Evolutionary conservation across 2,113 vertebrate genomes (phyloP), one percentile per base, ranked within the genome.

Genomic region (Crotalus viridis): DNA sequence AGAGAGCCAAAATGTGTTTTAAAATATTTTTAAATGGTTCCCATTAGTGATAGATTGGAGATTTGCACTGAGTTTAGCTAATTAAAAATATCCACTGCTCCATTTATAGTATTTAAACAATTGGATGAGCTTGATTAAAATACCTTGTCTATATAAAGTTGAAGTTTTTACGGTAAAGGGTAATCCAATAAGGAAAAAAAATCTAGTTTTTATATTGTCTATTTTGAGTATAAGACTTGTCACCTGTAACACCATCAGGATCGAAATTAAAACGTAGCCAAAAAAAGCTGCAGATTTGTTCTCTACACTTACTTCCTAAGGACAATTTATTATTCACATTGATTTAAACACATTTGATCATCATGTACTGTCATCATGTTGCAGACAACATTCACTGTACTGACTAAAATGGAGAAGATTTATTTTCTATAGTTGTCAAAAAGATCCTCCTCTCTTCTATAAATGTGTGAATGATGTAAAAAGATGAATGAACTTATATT

Each of bases 291-390:
- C 57, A 90, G 19, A 19, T 93, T 19, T 61, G 21, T 28, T 92
- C 28, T 93, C 10, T 39, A 19, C 74, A 87, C 74, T 48, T 95
- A 52, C 88, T 43, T 94, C 61, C 0, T 4, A 92, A 12, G 91
- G 22, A 39, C 39, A 88, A 28, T 52, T 95, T 24, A 26, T 94
- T 4, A 12, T 0, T 5, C 0, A 91, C 3, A 48, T 94, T 94
- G 93, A 28, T 24, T 91, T 61, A 91, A 56, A 94, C 90, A 46
- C 43, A 93, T 43, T 51, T 90, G 93, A 93, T 89, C 33, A 94
- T 55, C 56, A 91, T 92, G 59, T 92, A 92, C n/a, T 10, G 17
- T 12, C n/a, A 12, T 94, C 8, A 51, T 51, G 48, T 39, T 52
- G 52, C 24, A 94, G 52, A 69, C 55, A 90, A 15, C 13, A 24